These are phyloP conservation scores for Tyto alba DNA, from an alignment of 2,113 vertebrate genomes.

Conservation along the genomic window DNA sequence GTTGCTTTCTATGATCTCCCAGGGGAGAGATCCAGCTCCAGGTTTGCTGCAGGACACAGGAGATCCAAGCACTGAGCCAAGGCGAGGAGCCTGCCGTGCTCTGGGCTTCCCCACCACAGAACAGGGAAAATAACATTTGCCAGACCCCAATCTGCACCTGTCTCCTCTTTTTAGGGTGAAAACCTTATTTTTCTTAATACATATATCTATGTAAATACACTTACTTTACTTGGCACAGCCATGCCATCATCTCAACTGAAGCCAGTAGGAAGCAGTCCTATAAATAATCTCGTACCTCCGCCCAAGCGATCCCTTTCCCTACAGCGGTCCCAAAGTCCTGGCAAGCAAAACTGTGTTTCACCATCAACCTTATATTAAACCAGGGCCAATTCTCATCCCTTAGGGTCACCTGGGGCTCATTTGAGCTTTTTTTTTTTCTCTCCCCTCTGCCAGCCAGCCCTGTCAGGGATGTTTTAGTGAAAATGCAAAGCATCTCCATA, in stretches of 20 bases:
- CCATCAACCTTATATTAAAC: neutral
- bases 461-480: neutral
- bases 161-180: neutral
- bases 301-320: neutral
- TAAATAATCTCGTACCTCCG: neutral
- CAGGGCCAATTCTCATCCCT: neutral
- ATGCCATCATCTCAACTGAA: neutral
- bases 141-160: neutral
- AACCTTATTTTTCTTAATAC: neutral
- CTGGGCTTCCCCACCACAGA: neutral
- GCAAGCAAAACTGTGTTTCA: neutral
- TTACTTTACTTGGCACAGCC: neutral
- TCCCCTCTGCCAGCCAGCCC: neutral
- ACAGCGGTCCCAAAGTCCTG: neutral
- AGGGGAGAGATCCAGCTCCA: neutral
- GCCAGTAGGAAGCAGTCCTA: neutral
- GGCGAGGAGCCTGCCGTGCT: neutral
- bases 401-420: neutral
- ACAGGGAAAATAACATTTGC: neutral
- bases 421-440: no score
- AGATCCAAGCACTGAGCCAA: no score
- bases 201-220: neutral
- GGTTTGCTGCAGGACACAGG: accelerated
- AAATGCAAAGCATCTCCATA: neutral
- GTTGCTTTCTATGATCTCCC: neutral